phyloP scores from a whole-genome alignment of 2,113 vertebrate genomes.

The Anthoscopus minutus region DNA sequence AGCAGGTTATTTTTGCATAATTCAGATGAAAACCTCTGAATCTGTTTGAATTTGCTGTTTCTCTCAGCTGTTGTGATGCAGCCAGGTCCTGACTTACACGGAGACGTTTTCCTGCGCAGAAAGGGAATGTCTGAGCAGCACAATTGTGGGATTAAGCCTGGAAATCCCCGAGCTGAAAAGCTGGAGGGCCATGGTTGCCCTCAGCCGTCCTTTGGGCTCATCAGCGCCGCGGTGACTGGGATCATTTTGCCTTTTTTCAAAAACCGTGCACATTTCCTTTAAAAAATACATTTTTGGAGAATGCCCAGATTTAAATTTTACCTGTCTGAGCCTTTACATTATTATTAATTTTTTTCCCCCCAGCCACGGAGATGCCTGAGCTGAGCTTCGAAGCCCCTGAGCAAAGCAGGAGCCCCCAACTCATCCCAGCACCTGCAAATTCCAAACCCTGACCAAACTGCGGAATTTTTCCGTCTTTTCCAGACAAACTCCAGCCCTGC shows the following conservation, averaged over 20 bases:
- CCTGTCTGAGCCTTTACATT: background rate
- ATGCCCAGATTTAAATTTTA: background rate
- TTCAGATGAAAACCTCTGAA: background rate
- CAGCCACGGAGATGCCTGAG: background rate
- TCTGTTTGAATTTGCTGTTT: background rate
- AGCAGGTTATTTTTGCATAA: background rate
- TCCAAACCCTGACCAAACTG: background rate
- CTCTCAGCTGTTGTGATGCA: background rate
- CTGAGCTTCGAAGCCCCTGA: background rate
- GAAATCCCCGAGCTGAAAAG: background rate
- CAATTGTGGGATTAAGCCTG: background rate
- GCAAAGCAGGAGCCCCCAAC: background rate
- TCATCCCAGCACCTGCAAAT: background rate
- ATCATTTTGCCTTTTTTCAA: background rate
- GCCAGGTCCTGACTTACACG: rapidly evolving
- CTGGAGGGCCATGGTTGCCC: background rate
- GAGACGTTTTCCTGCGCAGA: background rate
- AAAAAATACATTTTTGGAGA: background rate
- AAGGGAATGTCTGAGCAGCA: rapidly evolving
- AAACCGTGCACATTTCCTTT: background rate
- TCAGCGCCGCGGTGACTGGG: rapidly evolving
- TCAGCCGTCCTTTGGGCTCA: background rate
- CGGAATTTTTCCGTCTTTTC: background rate
- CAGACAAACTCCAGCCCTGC: background rate
- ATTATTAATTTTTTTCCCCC: too few species aligned